phyloP scores from a whole-genome alignment of 2,797 vertebrate species.

The Caiman crocodilus region DNA sequence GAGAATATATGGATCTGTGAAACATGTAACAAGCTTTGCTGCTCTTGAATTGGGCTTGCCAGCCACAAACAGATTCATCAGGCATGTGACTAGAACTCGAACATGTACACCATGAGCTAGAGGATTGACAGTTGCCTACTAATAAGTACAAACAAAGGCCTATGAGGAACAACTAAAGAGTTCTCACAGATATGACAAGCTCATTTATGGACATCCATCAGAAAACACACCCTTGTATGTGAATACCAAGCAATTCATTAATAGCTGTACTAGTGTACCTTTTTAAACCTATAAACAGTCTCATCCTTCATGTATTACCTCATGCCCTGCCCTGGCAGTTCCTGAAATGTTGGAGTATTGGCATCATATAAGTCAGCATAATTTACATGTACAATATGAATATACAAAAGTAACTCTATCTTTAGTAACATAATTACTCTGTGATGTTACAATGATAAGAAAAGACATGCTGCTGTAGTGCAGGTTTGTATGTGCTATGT shows the following conservation, averaged over 20 bases:
- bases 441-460: background rate
- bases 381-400: background rate
- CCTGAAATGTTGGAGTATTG: background rate
- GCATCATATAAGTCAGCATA: background rate
- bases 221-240: background rate
- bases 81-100: too few relatives aligned
- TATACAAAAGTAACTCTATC: background rate
- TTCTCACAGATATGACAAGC: background rate
- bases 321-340: background rate
- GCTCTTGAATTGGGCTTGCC: too few relatives aligned
- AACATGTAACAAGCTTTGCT: too few relatives aligned
- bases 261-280: background rate
- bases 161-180: background rate
- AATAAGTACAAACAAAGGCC: background rate
- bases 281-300: background rate
- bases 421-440: background rate
- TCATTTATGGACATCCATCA: background rate
- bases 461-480: background rate
- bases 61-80: too few relatives aligned
- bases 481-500: background rate
- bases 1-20: too few relatives aligned
- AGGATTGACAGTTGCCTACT: background rate
- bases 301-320: background rate
- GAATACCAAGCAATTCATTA: background rate
- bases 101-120: too few relatives aligned